Conservation (phyloP, 64 coral and sea anemone genomes). For the Montipora cactus region DNA sequence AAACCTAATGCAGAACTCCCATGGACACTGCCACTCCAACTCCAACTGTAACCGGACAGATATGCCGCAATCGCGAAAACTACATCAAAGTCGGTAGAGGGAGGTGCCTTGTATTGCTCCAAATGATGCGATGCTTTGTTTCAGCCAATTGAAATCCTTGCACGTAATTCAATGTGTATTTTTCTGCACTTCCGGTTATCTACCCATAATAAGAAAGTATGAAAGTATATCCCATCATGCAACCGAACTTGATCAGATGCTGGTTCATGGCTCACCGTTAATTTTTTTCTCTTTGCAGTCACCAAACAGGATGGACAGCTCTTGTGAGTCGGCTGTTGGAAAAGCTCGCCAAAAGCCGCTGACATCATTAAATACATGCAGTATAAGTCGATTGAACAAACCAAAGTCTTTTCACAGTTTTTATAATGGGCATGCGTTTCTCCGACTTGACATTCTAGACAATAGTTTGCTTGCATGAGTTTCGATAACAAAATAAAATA, state of each 20-base stretch:
- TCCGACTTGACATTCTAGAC: background rate
- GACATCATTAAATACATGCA: background rate
- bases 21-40: too few relatives aligned
- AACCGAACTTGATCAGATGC: background rate
- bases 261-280: background rate
- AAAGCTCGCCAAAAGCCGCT: constrained; percentile 73
- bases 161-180: too few relatives aligned
- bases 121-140: too few relatives aligned
- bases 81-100: too few relatives aligned
- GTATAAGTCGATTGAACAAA: background rate
- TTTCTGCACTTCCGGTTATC: too few relatives aligned
- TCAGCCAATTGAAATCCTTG: too few relatives aligned
- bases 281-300: background rate
- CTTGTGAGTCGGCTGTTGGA: constrained; percentile 78
- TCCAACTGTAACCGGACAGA: too few relatives aligned
- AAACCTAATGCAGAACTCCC: too few relatives aligned
- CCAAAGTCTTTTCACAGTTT: background rate
- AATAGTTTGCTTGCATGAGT: background rate
- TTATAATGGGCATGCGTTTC: background rate
- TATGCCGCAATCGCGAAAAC: too few relatives aligned
- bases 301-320: constrained; percentile 52
- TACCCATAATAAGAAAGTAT: too few relatives aligned
- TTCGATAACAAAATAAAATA: background rate
- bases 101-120: too few relatives aligned
- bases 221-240: too few relatives aligned